Evolutionary conservation across 2,113 vertebrate genomes (phyloP), one percentile per base, ranked within the genome.

Genomic region (Phyllopteryx taeniolatus): DNA sequence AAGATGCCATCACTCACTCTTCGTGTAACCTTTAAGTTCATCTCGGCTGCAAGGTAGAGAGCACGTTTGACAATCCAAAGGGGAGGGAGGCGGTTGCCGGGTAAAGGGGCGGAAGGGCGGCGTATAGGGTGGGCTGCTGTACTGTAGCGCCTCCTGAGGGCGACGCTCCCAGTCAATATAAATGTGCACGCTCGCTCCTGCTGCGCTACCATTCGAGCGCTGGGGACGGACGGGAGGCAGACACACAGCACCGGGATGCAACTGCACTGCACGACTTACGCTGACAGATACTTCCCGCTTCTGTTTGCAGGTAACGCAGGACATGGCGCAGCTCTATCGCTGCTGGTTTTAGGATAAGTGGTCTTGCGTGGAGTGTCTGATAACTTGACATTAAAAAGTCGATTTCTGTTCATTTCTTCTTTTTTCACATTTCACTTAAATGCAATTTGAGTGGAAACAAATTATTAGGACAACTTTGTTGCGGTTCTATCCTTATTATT

Each of bases 131-230:
- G 72, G 2, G 84, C 71, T 77, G 81, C 85, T 86, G 80, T 85
- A 89, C 88, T 90, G 90, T 90, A 87, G 84, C 46, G 90, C 90
- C 91, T 86, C 90, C 91, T 86, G 75, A 61, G 85, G 91, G 79
- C 88, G 83, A 70, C 61, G 90, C 91, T 91, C 88, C 87, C 67
- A 92, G 91, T 92, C 90, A 92, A 89, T 92, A 92, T 92, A 92
- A 86, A 91, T 88, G 78, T 86, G 67, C 88, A 79, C 86, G 67
- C 68, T 82, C 67, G 72, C 84, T 86, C 35, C 85, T 83, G 78
- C 83, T 83, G 78, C 79, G 76, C 87, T 88, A 84, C 89, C 91
- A 87, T 90, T 89, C 86, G 83, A 89, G 87, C 77, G 3, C 59
- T 0, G 17, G 68, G 85, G 84, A 87, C 72, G 69, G 81, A 85